Conservation (phyloP, 2,113 vertebrate genomes). For the Cephalopterus ornatus region DNA sequence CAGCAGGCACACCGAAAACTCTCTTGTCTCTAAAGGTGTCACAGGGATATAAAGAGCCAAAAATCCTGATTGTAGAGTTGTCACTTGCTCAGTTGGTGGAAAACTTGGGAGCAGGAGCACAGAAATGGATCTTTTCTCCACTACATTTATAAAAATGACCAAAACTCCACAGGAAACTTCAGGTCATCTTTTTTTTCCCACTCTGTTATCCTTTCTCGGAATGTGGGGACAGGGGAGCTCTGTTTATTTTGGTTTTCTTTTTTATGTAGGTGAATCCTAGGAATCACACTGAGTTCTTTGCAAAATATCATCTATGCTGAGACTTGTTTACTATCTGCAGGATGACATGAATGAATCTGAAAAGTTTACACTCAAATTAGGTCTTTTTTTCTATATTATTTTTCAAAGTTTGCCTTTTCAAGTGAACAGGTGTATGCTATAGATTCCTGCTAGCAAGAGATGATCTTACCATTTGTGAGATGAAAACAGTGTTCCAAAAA, state of each 20-base stretch:
- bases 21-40: neutral
- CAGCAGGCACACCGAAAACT: neutral
- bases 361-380: neutral
- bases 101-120: neutral
- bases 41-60: neutral
- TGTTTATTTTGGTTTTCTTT: neutral
- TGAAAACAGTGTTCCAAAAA: neutral
- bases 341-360: neutral
- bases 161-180: neutral
- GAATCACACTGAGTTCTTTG: neutral
- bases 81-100: neutral
- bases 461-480: neutral
- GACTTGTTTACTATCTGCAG: neutral
- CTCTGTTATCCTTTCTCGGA: neutral
- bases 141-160: neutral
- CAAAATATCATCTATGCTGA: neutral
- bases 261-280: neutral
- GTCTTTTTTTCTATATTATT: neutral
- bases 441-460: neutral
- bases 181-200: neutral
- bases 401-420: neutral
- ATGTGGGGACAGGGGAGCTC: accelerated
- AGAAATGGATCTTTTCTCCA: neutral
- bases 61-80: neutral
- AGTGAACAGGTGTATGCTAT: neutral